Percentiles rank a stretch among this genome's conserved stretches.
Evolutionary conservation across 2,888 invertebrate species (phyloP).

Genomic region (Resseliella maxima): DNA sequence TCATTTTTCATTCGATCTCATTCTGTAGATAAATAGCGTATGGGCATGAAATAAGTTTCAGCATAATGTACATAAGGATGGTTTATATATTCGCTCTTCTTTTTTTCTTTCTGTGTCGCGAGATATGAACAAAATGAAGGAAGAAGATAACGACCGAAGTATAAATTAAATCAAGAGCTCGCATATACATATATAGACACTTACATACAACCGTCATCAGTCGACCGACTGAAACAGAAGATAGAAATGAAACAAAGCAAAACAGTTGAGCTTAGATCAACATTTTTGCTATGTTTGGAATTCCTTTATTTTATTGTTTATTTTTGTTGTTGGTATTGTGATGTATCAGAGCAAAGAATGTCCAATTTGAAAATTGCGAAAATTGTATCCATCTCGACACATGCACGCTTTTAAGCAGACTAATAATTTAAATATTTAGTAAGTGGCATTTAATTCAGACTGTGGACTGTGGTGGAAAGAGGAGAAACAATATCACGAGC

Average conservation of each 20-base stretch:
- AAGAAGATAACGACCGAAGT: background rate
- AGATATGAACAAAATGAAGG: slow-evolving; percentile 21
- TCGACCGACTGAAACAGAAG: background rate
- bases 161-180: slow-evolving; percentile 26
- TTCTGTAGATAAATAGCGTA: background rate
- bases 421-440: slow-evolving; percentile 51
- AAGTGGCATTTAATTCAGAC: slow-evolving; percentile 41
- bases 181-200: background rate
- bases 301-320: background rate
- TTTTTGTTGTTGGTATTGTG: background rate
- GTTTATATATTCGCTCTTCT: background rate
- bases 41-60: background rate
- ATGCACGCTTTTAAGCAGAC: slow-evolving; percentile 24
- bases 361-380: slow-evolving; percentile 19
- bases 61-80: background rate
- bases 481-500: background rate
- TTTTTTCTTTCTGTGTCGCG: background rate
- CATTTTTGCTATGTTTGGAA: background rate
- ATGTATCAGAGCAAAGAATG: background rate
- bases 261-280: slow-evolving; percentile 13
- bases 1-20: slow-evolving; percentile 14
- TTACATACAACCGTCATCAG: background rate
- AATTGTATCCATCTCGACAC: background rate
- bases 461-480: background rate
- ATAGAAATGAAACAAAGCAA: background rate